Evolutionary conservation across 1,140 invertebrate genomes (phyloP).

Genomic region (Thaumatotibia leucotreta): DNA sequence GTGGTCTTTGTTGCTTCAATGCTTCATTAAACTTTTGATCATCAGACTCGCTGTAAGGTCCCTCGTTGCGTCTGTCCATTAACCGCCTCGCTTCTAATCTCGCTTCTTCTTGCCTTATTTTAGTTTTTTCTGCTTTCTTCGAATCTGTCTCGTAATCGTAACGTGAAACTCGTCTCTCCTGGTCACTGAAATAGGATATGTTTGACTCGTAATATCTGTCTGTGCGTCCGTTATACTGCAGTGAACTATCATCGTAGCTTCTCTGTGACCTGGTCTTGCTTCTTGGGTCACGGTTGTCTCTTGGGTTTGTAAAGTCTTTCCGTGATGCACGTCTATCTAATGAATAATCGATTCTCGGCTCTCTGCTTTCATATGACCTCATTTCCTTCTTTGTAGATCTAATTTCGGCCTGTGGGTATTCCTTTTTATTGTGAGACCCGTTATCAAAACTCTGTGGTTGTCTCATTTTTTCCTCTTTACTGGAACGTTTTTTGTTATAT

Average conservation of each 20-base stretch:
- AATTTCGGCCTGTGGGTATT: slow-evolving; percentile 59
- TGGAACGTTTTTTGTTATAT: slow-evolving; percentile 64
- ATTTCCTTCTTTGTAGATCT: slow-evolving; percentile 57
- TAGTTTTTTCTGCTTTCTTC: slow-evolving; percentile 76
- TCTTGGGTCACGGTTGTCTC: slow-evolving; percentile 51
- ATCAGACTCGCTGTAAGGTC: slow-evolving; percentile 78
- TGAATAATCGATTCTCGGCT: slow-evolving; percentile 72
- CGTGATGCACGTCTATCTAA: slow-evolving; percentile 56
- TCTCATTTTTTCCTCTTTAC: slow-evolving; percentile 64
- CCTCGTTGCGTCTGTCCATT: slow-evolving; percentile 69
- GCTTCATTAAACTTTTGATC: slow-evolving; percentile 81
- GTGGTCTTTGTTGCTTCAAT: slow-evolving; percentile 76
- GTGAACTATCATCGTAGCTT: slow-evolving; percentile 68
- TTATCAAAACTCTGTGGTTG: slow-evolving; percentile 55
- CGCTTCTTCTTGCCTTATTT: slow-evolving; percentile 72
- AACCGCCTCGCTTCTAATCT: slow-evolving; percentile 67
- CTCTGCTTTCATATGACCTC: slow-evolving; percentile 50
- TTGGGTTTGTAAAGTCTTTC: slow-evolving; percentile 57
- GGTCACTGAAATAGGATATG: slow-evolving; percentile 71
- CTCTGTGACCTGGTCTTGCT: slow-evolving; percentile 58
- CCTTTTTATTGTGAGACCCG: slow-evolving; percentile 48
- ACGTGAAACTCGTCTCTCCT: slow-evolving; percentile 74
- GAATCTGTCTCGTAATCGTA: slow-evolving; percentile 78
- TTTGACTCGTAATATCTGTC: slow-evolving; percentile 75
- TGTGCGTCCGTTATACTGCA: slow-evolving; percentile 65